Evolutionary conservation across 2,797 vertebrate species (phyloP).

Genomic region (Poeciliopsis turneri): DNA sequence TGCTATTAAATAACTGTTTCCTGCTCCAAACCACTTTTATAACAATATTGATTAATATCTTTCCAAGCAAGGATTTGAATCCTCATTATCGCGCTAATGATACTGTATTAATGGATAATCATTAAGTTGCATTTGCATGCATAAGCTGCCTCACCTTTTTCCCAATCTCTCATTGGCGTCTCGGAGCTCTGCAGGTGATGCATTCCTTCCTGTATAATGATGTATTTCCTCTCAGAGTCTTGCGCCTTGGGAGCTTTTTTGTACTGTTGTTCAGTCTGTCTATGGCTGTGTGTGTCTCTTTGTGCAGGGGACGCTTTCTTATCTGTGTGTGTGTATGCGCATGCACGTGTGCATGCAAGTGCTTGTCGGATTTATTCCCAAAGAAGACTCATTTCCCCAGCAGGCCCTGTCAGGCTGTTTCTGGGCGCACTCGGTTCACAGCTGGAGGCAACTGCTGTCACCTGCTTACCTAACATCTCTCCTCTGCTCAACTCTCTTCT

Average conservation of each 20-base stretch:
- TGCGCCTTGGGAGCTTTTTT: slow-evolving; percentile 62
- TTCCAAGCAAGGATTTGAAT: background rate
- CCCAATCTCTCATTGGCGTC: slow-evolving; percentile 24
- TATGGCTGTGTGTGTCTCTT: slow-evolving; percentile 37
- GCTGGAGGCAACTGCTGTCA: slow-evolving; percentile 75
- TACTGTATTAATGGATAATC: slow-evolving; percentile 13
- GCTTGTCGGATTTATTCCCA: slow-evolving; percentile 62
- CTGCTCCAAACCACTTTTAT: slow-evolving; percentile 9
- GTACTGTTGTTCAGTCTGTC: slow-evolving; percentile 52
- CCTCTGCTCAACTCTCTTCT: slow-evolving; percentile 22
- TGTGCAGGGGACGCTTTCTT: slow-evolving; percentile 20
- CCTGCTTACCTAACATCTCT: slow-evolving; percentile 69
- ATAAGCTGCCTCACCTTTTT: background rate
- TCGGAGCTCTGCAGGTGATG: slow-evolving; percentile 52
- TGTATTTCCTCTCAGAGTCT: slow-evolving; percentile 60
- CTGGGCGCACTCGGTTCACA: slow-evolving; percentile 72
- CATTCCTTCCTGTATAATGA: slow-evolving; percentile 58
- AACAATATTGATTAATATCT: slow-evolving; percentile 4
- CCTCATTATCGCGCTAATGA: slow-evolving; percentile 1
- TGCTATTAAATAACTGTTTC: background rate
- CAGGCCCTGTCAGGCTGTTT: slow-evolving; percentile 78
- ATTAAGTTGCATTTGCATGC: slow-evolving; percentile 8
- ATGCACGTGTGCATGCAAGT: slow-evolving; percentile 12
- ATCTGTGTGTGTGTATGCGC: slow-evolving; percentile 4
- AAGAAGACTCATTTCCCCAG: slow-evolving; percentile 76